These are phyloP conservation scores for Embiotoca jacksoni DNA, from an alignment of 2,113 vertebrate species.

Conservation along the genomic window DNA sequence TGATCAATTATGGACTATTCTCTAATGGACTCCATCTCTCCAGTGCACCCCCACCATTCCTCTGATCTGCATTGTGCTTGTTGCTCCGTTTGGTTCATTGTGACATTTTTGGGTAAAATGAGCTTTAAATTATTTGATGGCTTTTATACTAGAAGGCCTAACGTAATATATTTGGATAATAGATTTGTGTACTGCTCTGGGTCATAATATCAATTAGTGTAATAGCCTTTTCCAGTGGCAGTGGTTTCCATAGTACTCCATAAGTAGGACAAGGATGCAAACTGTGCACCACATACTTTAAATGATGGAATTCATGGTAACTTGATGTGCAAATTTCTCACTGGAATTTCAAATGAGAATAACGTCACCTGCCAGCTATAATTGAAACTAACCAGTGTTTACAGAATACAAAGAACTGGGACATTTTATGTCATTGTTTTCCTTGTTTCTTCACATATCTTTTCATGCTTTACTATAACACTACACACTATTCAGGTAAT, in stretches of 20 bases:
- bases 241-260: constrained; percentile 41
- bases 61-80: constrained; percentile 18
- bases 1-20: constrained; percentile 67
- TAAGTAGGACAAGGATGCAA: constrained; percentile 29
- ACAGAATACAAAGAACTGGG: constrained; percentile 3
- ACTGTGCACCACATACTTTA: constrained; percentile 10
- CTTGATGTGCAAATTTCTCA: constrained; percentile 33
- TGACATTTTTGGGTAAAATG: constrained; percentile 39
- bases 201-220: constrained; percentile 60
- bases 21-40: constrained; percentile 55
- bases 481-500: background rate
- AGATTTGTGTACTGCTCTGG: constrained; percentile 38
- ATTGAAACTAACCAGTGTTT: background rate
- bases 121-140: constrained; percentile 52
- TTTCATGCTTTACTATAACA: background rate
- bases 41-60: constrained; percentile 18
- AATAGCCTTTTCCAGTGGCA: constrained; percentile 40
- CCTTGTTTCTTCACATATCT: too few species aligned
- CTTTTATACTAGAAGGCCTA: constrained; percentile 8
- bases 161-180: constrained; percentile 43
- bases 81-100: constrained; percentile 12
- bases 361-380: constrained; percentile 3
- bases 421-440: too few species aligned
- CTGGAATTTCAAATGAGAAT: constrained; percentile 9
- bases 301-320: constrained; percentile 35